Evolutionary conservation across 1,140 invertebrate genomes (phyloP).

Genomic region (Macrocentrus cingulum): DNA sequence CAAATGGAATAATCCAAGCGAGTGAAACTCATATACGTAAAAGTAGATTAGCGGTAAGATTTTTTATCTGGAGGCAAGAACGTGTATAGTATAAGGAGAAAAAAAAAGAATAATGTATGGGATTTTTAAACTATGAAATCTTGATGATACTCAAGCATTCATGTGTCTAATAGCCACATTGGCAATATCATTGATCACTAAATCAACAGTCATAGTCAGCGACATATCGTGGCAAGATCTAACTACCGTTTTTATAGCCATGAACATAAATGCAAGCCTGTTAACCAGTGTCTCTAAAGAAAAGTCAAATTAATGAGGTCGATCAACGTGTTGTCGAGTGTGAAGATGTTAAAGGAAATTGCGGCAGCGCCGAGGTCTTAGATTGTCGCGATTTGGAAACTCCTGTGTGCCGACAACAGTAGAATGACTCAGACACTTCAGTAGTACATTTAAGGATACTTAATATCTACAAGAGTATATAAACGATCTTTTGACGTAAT

Average conservation of each 20-base stretch:
- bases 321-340: slow-evolving; percentile 3
- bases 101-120: too few species aligned
- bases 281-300: too few species aligned
- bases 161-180: too few species aligned
- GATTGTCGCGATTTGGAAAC: slow-evolving; percentile 10
- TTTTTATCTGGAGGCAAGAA: background rate
- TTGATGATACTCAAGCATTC: too few species aligned
- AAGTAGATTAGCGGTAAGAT: background rate
- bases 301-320: background rate
- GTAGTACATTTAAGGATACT: background rate
- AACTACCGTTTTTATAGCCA: too few species aligned
- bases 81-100: too few species aligned
- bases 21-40: slow-evolving; percentile 2
- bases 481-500: slow-evolving; percentile 14
- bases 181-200: too few species aligned
- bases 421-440: slow-evolving; percentile 10
- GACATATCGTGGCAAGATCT: too few species aligned
- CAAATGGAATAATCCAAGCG: slow-evolving; percentile 4
- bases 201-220: too few species aligned
- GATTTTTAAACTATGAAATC: too few species aligned
- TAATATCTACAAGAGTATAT: slow-evolving; percentile 10
- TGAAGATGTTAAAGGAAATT: slow-evolving; percentile 9
- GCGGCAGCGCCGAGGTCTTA: slow-evolving; percentile 1
- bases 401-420: background rate
- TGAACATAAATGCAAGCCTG: too few species aligned